Evolutionary conservation across 2,797 vertebrate species (phyloP).

Genomic region (Parambassis ranga): DNA sequence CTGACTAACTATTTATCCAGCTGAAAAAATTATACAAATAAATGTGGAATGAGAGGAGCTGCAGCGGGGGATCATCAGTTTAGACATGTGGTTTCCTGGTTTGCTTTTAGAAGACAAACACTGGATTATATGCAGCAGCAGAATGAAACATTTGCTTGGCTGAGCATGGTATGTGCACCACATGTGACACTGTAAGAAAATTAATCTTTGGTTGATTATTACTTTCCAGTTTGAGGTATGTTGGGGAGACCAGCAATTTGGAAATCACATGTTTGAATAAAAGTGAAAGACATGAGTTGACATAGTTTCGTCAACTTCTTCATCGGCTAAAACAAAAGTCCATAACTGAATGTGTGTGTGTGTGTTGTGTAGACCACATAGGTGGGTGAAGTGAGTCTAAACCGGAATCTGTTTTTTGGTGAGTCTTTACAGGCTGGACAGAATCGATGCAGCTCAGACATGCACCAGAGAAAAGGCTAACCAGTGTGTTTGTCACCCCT

Average conservation of each 20-base stretch:
- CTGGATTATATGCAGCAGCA: background rate
- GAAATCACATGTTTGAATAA: too few species aligned
- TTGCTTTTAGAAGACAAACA: constrained; percentile 13
- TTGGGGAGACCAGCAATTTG: background rate
- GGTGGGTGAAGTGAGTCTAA: constrained; percentile 3
- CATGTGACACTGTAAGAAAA: background rate
- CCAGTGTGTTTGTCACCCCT: constrained; percentile 39
- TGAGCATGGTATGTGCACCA: background rate
- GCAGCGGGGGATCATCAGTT: constrained; percentile 1
- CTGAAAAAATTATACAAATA: constrained; percentile 2
- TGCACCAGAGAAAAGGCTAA: constrained; percentile 1
- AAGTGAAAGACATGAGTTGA: too few species aligned
- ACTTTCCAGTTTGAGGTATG: background rate
- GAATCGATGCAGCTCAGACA: constrained; percentile 6
- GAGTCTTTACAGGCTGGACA: background rate
- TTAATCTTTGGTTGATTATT: background rate
- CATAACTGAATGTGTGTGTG: too few species aligned
- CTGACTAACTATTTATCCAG: constrained; percentile 9
- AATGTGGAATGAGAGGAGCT: constrained; percentile 1
- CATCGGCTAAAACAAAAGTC: too few species aligned
- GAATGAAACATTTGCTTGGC: background rate
- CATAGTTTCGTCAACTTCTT: too few species aligned
- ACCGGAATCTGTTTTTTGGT: background rate
- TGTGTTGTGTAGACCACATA: too few species aligned
- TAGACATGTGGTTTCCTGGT: constrained; percentile 21